Evolutionary conservation across 2,888 invertebrate genomes (phyloP), one percentile per base, ranked within the genome.

Genomic region (Amphiduros pacificus): DNA sequence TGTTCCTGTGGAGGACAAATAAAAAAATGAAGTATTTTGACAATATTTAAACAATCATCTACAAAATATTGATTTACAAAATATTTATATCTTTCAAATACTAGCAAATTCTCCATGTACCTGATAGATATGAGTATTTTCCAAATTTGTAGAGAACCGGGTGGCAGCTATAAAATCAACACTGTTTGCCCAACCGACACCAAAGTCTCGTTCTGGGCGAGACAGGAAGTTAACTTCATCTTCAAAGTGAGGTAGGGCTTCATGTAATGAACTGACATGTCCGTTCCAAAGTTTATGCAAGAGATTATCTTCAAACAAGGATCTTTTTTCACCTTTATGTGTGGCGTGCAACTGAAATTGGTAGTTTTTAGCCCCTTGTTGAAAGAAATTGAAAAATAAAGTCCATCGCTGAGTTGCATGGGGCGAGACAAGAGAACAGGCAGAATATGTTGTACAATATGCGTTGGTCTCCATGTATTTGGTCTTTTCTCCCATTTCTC

Each of bases 121-220:
- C 60, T 63, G 63, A 17, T 51, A 57, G 14, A 2, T 40, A 2
- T 31, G 26, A 1, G 60, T 60, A 14, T 60, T 31, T 3, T 57
- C 32, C 20, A 36, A 53, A 48, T 63, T 60, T 1, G 65, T 63
- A 14, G 28, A 6, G 32, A 61, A 56, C 5, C 53, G 36, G 2
- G 61, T 36, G n/a, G 58, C 55, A 2, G 61, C 65, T 20, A 65
- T 48, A 31, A 58, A 63, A 1, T 49, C 50, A 1, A 65, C 65
- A 6, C 49, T 11, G 27, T 52, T 36, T 3, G 54, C 65, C 65
- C 65, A 65, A 2, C 48, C 49, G 14, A 29, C 2, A 22, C 63
- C 63, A 51, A 65, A 65, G 20, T 11, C 41, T 32, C 28, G 26
- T 49, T 65, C 65, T 3, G 31, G 50, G 9, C 3, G 17, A 0